phyloP scores from a whole-genome alignment of 2,113 vertebrate species.

The Lophochroa leadbeateri region DNA sequence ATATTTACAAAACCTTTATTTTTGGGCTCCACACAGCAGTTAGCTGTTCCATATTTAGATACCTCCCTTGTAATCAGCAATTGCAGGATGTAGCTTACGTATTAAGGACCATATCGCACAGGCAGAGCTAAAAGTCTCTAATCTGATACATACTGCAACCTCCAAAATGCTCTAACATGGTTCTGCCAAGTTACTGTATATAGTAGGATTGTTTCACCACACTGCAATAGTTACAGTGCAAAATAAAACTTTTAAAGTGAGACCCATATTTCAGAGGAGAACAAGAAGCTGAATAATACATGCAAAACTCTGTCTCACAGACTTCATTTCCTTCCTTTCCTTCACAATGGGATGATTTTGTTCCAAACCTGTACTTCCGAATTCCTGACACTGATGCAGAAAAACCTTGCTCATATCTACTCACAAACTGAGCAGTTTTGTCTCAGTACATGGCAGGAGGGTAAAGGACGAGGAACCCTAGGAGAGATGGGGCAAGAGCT shows the following conservation, averaged over 20 bases:
- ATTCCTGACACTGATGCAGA: background rate
- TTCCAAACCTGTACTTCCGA: background rate
- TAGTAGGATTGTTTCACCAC: background rate
- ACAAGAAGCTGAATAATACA: background rate
- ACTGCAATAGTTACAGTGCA: background rate
- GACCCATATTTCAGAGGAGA: background rate
- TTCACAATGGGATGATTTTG: background rate
- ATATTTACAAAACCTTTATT: background rate
- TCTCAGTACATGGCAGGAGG: too few relatives aligned
- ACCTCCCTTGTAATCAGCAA: background rate
- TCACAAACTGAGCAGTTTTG: background rate
- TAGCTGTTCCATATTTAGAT: background rate
- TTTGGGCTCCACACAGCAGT: background rate
- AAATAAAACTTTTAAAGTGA: background rate
- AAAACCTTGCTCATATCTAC: background rate
- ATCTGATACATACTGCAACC: background rate
- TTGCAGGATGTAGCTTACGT: background rate
- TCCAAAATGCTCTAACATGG: background rate
- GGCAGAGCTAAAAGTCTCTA: background rate
- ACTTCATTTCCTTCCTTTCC: background rate
- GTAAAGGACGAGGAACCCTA: background rate
- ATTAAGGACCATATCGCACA: background rate
- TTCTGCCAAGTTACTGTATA: background rate
- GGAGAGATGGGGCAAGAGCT: background rate
- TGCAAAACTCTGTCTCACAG: background rate